Base-by-base conservation (phyloP, 2,797 vertebrate species). In the Aeoliscus strigatus region DNA sequence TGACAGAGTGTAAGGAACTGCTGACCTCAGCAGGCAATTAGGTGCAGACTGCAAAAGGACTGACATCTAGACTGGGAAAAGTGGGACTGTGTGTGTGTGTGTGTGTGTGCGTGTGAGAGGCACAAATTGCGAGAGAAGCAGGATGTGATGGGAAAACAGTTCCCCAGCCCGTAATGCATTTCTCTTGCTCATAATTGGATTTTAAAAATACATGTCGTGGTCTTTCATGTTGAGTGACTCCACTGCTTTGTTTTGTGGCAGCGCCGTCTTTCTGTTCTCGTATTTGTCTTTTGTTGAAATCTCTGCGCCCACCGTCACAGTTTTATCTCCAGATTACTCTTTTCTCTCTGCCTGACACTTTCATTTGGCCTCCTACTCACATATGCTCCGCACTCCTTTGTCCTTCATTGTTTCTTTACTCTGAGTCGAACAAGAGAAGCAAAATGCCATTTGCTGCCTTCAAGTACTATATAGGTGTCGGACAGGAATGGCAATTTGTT, bases 1-100 rank as follows among this genome's bases (percentile, higher is more conserved):
- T 42, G 55, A 58, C 8, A 2, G 28, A 49, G 40, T 29, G 23
- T 15, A 8, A 23, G 43, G 34, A 52, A 59, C 31, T 42, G 73
- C 77, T 77, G 77, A 75, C 57, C 72, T 80, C 69, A 74, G 74
- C 76, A 73, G 57, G 73, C 75, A 83, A 81, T 84, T 77, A 80
- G 70, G 43, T 24, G 49, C 56, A 29, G 61, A 61, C 45, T 41
- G 53, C 34, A 23, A 42, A 56, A 40, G 59, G 55, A 54, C 43
- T 73, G 70, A 62, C 64, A 58, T 66, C 34, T 41, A 23, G 59
- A 55, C 54, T 48, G 36, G 14, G 35, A 24, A 38, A 51, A 60
- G 55, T 46, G 2, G 9, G 51, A 13, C 31, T 50, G 23, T 43
- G 39, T 39, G 14, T 13, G 13, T 18, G 12, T 29, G n/a, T 17